Conservation (phyloP, 2,888 invertebrate genomes). For the Taphrorychus bicolor region DNA sequence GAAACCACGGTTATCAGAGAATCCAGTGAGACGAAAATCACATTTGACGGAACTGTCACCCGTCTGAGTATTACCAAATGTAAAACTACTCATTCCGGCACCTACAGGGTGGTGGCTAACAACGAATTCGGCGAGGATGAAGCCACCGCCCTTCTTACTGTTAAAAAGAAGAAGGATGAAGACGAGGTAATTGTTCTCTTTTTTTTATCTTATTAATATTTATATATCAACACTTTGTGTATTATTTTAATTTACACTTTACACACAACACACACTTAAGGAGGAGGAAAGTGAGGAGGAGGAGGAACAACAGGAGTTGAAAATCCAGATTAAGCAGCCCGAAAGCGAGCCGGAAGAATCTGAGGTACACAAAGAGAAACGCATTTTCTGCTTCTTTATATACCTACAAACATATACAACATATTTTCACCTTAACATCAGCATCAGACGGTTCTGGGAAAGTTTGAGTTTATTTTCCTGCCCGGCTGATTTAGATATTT, state of each 20-base stretch:
- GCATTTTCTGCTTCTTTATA: neutral
- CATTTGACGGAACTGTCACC: slow-evolving; percentile 84
- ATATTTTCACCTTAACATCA: neutral
- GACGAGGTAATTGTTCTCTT: slow-evolving; percentile 46
- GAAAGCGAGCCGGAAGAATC: slow-evolving; percentile 28
- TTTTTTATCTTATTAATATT: neutral
- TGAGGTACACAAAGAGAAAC: slow-evolving; percentile 27
- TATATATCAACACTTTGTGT: neutral
- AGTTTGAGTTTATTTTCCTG: slow-evolving; percentile 1
- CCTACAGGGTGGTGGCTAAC: slow-evolving; percentile 84
- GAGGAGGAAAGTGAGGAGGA: slow-evolving; percentile 47
- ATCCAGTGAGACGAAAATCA: slow-evolving; percentile 77
- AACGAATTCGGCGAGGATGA: slow-evolving; percentile 93
- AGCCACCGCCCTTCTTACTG: slow-evolving; percentile 83
- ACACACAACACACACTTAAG: slow-evolving; percentile 36
- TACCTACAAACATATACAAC: neutral
- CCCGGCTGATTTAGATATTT: slow-evolving; percentile 4
- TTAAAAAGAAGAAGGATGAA: slow-evolving; percentile 65
- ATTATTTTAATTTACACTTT: slow-evolving; percentile 16
- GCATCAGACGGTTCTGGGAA: neutral
- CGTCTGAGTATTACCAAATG: slow-evolving; percentile 80
- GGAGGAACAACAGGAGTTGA: slow-evolving; percentile 53
- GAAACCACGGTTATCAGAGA: slow-evolving; percentile 79
- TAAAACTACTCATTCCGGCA: slow-evolving; percentile 76
- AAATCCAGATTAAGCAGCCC: slow-evolving; percentile 48